These are phyloP conservation scores for Cynocephalus volans DNA, from an alignment of 2,113 vertebrate species.

Conservation along the genomic window DNA sequence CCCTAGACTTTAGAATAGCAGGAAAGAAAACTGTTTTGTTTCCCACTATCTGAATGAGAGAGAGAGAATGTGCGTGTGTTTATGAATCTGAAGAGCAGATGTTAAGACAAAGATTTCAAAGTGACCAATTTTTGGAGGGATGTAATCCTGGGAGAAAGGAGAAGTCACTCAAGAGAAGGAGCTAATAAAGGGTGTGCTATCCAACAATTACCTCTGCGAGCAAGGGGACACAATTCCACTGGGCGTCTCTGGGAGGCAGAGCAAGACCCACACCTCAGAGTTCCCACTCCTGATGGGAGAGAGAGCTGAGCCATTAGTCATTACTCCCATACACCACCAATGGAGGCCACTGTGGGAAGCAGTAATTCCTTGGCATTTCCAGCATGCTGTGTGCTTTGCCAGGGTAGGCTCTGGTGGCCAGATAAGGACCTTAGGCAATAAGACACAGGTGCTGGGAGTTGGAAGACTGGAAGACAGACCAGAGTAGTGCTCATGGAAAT, in stretches of 20 bases:
- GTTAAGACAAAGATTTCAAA: neutral
- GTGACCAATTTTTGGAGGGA: neutral
- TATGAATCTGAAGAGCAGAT: neutral
- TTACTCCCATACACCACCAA: neutral
- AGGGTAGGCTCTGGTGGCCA: too few relatives aligned
- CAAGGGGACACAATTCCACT: neutral
- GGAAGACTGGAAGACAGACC: too few relatives aligned
- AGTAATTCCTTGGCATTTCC: neutral
- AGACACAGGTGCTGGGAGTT: neutral
- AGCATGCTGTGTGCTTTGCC: neutral
- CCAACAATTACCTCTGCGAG: neutral
- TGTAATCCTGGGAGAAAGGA: neutral
- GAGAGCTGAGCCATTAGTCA: neutral
- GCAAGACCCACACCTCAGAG: too few relatives aligned
- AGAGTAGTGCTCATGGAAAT: too few relatives aligned
- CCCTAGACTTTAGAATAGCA: neutral
- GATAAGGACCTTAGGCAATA: fast-evolving
- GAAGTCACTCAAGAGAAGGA: neutral
- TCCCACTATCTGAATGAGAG: neutral
- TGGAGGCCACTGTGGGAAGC: fast-evolving
- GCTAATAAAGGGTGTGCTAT: neutral
- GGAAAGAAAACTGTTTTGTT: neutral
- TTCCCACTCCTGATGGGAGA: neutral
- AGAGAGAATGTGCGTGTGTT: neutral
- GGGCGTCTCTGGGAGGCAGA: neutral